Base-by-base conservation (phyloP, 2,797 vertebrate species). In the Valencia hispanica region DNA sequence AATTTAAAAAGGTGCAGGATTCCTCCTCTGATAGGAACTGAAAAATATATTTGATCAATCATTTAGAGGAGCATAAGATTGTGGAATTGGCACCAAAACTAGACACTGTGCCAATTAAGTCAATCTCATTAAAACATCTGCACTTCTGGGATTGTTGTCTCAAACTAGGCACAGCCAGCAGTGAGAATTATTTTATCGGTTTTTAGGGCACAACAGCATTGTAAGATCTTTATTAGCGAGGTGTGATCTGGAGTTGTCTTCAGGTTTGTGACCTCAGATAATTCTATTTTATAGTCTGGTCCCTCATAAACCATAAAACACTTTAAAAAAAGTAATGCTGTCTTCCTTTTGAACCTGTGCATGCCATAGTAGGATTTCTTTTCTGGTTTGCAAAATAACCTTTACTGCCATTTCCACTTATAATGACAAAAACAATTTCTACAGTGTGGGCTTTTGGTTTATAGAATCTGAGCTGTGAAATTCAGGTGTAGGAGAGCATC, bases 211-310 rank as follows among this genome's bases (percentile, higher is more conserved):
- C 57, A 66, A 48, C 18, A 20, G 32, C 18, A 11, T 17, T 73
- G 14, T 34, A 73, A 22, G 11, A 5, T 48, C 45, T 71, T 39
- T 74, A 43, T 68, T 17, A 61, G 32, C 41, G 43, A 14, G 34
- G 3, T 36, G 27, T 27, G 18, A 73, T 39, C 76, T 70, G n/a
- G 27, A 0, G 57, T 65, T 69, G 15, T 66, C 32, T 59, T 51
- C 39, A 25, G 73, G 68, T 80, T 32, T n/a, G 4, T 65, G 20
- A 74, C 69, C 75, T 77, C 68, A 70, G 4, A 86, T 74, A 68
- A 78, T 77, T 68, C 47, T 34, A n/a, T 50, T 32, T 53, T 50
- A 79, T 50, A 68, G 9, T 79, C 25, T 47, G 34, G 1, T 72
- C 77, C 55, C 30, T 47, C 53, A 17, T 1, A 76, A 32, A 77